These are phyloP conservation scores for Gallinago solitaria DNA, from an alignment of 2,797 vertebrate genomes.

Conservation along the genomic window DNA sequence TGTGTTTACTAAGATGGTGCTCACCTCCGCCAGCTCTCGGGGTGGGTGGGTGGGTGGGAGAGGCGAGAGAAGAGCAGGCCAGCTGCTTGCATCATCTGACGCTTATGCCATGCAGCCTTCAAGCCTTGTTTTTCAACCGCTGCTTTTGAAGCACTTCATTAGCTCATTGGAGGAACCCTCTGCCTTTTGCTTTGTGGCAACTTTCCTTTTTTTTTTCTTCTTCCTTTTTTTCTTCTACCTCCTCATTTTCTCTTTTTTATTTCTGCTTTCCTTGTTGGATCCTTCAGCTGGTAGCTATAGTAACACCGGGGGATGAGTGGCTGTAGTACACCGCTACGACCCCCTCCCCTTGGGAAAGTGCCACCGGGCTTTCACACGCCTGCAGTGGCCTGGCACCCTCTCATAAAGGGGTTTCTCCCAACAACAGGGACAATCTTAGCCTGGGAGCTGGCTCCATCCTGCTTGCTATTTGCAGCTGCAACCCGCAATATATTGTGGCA, in stretches of 20 bases:
- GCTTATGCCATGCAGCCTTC: not conserved
- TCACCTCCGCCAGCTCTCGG: not conserved
- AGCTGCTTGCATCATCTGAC: slow-evolving; percentile 29
- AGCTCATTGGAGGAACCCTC: slow-evolving; percentile 15
- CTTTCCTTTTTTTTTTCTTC: slow-evolving; percentile 23
- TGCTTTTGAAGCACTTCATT: slow-evolving; percentile 41
- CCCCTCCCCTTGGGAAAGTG: not conserved
- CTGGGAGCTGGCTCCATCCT: not conserved
- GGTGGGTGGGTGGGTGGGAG: not conserved
- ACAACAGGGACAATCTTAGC: not conserved
- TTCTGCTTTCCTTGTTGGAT: not conserved
- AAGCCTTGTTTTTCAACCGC: not conserved
- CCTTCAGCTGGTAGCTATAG: slow-evolving; percentile 54
- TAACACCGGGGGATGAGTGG: slow-evolving; percentile 16
- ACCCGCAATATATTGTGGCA: slow-evolving; percentile 13
- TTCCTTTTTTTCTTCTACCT: not conserved
- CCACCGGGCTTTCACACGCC: slow-evolving; percentile 1
- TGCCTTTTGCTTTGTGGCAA: not conserved
- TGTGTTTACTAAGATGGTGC: not conserved
- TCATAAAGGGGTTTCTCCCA: not conserved
- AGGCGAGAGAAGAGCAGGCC: not conserved
- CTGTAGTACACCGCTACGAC: not conserved
- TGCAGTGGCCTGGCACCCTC: not conserved
- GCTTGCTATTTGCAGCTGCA: slow-evolving; percentile 45
- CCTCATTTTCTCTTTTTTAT: not conserved